Percentiles rank a stretch among this genome's conserved stretches.
Evolutionary conservation across 2,113 vertebrate species (phyloP).

Genomic region (Chroicocephalus ridibundus): DNA sequence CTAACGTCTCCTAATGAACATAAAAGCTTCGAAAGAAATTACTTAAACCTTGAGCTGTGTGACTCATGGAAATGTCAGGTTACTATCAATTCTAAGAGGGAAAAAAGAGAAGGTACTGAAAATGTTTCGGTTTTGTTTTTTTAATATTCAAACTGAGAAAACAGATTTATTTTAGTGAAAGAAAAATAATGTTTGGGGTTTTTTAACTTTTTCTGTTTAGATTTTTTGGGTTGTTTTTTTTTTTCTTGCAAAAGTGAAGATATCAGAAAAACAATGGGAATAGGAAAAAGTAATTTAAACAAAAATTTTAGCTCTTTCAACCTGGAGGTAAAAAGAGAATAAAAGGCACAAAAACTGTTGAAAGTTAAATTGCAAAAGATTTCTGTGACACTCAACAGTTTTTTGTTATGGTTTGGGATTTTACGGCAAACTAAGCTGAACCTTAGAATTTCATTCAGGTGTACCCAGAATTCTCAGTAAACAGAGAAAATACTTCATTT

Average conservation of each 20-base stretch:
- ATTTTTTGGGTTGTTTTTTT: neutral
- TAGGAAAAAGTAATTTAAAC: neutral
- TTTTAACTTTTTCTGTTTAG: neutral
- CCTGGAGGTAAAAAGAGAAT: neutral
- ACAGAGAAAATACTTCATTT: neutral
- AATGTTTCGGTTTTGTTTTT: neutral
- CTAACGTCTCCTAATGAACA: neutral
- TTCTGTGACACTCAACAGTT: neutral
- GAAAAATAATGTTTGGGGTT: neutral
- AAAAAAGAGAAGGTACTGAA: neutral
- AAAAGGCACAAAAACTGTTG: neutral
- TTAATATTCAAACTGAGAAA: neutral
- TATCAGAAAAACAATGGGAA: neutral
- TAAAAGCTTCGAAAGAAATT: neutral
- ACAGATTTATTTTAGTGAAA: neutral
- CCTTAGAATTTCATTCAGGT: neutral
- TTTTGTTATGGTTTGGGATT: neutral
- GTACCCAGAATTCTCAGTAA: neutral
- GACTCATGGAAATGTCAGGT: neutral
- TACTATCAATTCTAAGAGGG: neutral
- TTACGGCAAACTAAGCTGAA: neutral
- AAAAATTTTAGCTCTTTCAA: neutral
- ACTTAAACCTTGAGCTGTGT: neutral
- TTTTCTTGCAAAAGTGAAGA: neutral
- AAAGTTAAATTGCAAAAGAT: neutral